Evolutionary conservation across 2,797 vertebrate genomes (phyloP).

Genomic region (Galago senegalensis): DNA sequence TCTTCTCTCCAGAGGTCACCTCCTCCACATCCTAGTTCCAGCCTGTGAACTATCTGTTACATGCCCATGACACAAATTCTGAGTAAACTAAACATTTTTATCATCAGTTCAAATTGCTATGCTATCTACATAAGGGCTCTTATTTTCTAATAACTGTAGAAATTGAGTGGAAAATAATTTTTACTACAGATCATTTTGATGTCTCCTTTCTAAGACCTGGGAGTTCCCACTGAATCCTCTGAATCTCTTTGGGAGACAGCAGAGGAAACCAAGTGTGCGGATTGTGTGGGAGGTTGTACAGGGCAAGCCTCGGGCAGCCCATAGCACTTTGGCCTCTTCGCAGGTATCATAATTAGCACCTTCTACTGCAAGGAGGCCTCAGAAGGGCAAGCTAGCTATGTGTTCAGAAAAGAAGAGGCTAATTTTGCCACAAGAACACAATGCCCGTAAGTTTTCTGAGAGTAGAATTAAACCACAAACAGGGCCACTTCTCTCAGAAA

Average conservation of each 20-base stretch:
- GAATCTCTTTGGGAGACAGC: neutral
- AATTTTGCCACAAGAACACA: neutral
- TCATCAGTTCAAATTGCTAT: neutral
- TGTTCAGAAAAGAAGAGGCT: neutral
- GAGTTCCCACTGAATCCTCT: neutral
- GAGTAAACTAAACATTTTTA: neutral
- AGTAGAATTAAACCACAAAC: neutral
- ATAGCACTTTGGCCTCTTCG: neutral
- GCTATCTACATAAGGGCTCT: neutral
- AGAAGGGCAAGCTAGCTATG: neutral
- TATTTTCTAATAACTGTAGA: neutral
- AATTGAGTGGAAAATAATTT: accelerated
- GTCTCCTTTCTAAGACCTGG: neutral
- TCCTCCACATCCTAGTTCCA: neutral
- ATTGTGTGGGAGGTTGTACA: neutral
- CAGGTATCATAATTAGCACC: neutral
- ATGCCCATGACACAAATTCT: neutral
- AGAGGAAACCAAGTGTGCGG: neutral
- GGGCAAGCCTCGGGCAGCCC: neutral
- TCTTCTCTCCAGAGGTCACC: neutral
- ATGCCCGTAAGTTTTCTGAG: neutral
- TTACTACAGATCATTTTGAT: neutral
- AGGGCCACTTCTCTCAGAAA: neutral
- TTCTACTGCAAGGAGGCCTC: neutral
- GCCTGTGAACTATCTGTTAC: neutral